Conservation (phyloP, 2,888 invertebrate species). For the Agriopis leucophaearia region DNA sequence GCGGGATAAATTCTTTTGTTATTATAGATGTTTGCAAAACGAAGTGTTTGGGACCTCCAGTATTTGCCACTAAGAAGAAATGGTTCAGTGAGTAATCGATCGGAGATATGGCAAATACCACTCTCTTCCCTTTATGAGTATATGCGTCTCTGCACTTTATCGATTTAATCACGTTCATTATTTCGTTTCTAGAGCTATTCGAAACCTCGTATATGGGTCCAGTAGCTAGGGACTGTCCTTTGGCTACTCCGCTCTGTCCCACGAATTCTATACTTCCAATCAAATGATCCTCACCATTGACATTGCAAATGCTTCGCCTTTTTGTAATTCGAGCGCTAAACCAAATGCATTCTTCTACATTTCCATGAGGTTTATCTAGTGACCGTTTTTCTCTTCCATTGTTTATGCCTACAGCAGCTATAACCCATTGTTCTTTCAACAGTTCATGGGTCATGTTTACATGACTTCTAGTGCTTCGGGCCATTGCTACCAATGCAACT, state of each 20-base stretch:
- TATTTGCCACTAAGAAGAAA: constrained; percentile 9
- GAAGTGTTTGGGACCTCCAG: neutral
- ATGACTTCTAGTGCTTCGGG: neutral
- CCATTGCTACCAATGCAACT: neutral
- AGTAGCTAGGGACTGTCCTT: neutral
- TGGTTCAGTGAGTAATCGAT: constrained; percentile 4
- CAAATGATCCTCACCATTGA: neutral
- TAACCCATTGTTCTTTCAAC: neutral
- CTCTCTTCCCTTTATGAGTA: neutral
- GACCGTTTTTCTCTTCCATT: neutral
- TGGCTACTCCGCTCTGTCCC: neutral
- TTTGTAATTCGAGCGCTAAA: neutral
- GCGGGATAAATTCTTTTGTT: neutral
- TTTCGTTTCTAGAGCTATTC: neutral
- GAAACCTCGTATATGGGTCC: constrained; percentile 7
- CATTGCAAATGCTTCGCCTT: neutral
- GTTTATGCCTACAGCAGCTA: neutral
- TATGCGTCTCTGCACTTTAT: constrained; percentile 7
- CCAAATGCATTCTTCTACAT: neutral
- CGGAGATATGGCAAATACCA: neutral
- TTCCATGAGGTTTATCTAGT: neutral
- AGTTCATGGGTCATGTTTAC: neutral
- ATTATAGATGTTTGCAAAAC: constrained; percentile 13
- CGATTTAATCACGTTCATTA: neutral
- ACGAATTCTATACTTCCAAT: neutral